Percentiles rank a stretch among this genome's conserved stretches.
Evolutionary conservation across 1,140 invertebrate species (phyloP).

Genomic region (Drosophila mayri): DNA sequence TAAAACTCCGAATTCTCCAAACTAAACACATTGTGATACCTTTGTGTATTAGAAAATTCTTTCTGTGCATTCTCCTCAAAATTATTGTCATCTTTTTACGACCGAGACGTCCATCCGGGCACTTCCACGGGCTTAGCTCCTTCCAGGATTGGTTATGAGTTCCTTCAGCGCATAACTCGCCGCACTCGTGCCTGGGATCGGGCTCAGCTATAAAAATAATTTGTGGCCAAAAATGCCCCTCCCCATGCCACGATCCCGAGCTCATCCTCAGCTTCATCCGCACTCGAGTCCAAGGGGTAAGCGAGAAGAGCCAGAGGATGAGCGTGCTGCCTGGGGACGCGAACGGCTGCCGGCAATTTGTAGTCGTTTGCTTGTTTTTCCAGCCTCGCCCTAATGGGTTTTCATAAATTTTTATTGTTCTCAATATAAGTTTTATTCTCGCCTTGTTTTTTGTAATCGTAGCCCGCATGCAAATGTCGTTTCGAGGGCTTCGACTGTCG

Average conservation of each 20-base stretch:
- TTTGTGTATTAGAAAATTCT: not conserved
- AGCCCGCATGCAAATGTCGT: constrained; percentile 64
- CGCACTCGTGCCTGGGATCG: constrained; percentile 67
- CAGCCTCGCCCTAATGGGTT: constrained; percentile 73
- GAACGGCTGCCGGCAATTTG: constrained; percentile 73
- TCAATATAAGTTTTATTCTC: constrained; percentile 71
- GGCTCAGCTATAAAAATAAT: constrained; percentile 81
- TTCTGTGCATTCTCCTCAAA: not conserved
- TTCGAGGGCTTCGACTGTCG: constrained; percentile 18
- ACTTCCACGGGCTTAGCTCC: constrained; percentile 62
- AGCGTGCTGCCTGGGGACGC: constrained; percentile 28
- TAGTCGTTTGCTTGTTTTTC: constrained; percentile 77
- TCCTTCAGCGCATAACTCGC: constrained; percentile 68
- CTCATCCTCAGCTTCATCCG: constrained; percentile 18
- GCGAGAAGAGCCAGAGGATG: constrained; percentile 1
- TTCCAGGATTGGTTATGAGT: constrained; percentile 54
- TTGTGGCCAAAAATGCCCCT: constrained; percentile 69
- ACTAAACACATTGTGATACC: too few relatives aligned
- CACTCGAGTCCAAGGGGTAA: constrained; percentile 45
- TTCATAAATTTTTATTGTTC: constrained; percentile 82
- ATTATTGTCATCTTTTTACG: constrained; percentile 59
- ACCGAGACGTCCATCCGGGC: constrained; percentile 58
- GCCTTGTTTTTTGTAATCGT: constrained; percentile 25
- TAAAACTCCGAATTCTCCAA: not conserved
- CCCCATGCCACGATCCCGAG: constrained; percentile 19